Evolutionary conservation across 2,113 vertebrate genomes (phyloP), one percentile per base, ranked within the genome.

Genomic region (Tachysurus fulvidraco): DNA sequence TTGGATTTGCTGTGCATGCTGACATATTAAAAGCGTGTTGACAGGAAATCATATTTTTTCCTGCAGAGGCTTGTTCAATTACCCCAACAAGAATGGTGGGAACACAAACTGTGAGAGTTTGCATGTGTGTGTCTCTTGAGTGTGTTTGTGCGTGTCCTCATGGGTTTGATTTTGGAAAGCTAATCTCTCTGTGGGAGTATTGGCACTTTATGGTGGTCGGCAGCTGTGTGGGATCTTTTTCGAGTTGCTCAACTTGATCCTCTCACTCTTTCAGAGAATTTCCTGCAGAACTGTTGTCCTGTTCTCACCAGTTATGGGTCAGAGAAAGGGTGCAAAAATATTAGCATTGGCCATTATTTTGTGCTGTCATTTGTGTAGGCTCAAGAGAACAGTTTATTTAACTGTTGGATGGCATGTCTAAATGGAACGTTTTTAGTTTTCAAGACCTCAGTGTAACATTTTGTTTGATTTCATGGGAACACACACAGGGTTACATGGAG

Each of bases 201-300:
- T 85, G 88, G 73, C 89, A 85, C 90, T 87, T 89, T 59, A 79
- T 88, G 86, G 82, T 84, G 79, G 52, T 50, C 77, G 77, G 84
- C 89, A 91, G 89, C 87, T 92, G 88, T 84, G 65, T 79, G 77
- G 78, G 83, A 86, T 87, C 78, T 83, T 78, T 36, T 50, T 52
- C 28, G 62, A 83, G 60, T 86, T 83, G 88, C 82, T 88, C 89
- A 86, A 84, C 74, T 87, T 81, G 52, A 67, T 86, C 79, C 28
- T 81, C 76, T 28, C n/a, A 4, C n/a, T 65, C 19, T 81, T 79
- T 73, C 69, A 78, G 50, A 54, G 21, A 69, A 16, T 2, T 46
- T 36, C 17, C 17, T 59, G 36, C 59, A 57, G 55, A 83, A 81
- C 46, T 87, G 81, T 54, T 87, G 65, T 85, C 60, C 65, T 78